Base-by-base conservation (phyloP, 2,888 invertebrate species). In the Panzeria rudis region DNA sequence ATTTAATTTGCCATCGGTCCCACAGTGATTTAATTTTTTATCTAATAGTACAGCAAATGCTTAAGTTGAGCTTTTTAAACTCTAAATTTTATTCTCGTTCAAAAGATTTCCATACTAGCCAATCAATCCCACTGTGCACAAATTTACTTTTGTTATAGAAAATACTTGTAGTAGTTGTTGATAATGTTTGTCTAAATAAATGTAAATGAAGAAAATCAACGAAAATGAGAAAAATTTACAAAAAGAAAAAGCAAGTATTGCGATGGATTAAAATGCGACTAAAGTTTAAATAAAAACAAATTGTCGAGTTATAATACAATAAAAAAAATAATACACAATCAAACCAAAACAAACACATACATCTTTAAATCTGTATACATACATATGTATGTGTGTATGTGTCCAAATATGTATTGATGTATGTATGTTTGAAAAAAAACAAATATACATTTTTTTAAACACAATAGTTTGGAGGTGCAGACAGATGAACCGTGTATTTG, bases 201-300 rank as follows among this genome's bases (percentile, higher is more conserved):
- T 71, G 71, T 71, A 83, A 83, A 76, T 77, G 71, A 83, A 77
- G 77, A 83, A 83, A 83, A 77, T 77, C 82, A 64, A 72, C 82
- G 76, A 73, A 64, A 75, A 75, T 64, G 61, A 75, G 69, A 69
- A 83, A 82, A 71, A 50, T 69, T 71, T 54, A 61, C 9, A 75
- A 75, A 69, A 52, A 38, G 56, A 71, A 50, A 66, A 52, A 68
- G 20, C 54, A 84, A 79, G 52, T 81, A 84, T 73, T 77, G 68
- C 76, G 72, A 81, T 84, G 80, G 76, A 84, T 84, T 77, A 80
- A 81, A 84, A 77, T 77, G 80, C 81, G 76, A 84, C 80, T 77
- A 80, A 83, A 83, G 77, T 77, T 83, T 83, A 83, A 83, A 83
- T 77, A 71, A 83, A 76, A 83, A 83, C 81, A 84, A 81, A 81